Conservation (phyloP, 2,797 vertebrate genomes). For the Xiphorhynchus erythropygius region DNA sequence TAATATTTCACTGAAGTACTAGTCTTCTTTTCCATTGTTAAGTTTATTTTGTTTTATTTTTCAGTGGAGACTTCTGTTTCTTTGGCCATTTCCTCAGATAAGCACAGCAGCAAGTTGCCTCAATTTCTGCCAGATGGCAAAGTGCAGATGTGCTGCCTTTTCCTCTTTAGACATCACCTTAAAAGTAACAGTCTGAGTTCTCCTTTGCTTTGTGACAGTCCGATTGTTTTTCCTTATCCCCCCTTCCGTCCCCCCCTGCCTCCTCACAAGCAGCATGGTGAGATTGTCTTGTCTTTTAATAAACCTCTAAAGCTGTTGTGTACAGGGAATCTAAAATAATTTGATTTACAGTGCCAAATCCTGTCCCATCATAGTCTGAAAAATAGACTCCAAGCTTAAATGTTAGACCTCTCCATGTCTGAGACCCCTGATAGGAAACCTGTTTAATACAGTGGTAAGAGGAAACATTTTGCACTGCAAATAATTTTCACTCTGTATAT, state of each 20-base stretch:
- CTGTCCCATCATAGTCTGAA: background rate
- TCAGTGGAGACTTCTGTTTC: background rate
- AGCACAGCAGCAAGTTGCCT: background rate
- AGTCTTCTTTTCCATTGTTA: background rate
- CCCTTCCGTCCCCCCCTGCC: rapidly evolving
- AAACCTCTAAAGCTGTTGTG: background rate
- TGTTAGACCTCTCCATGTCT: background rate
- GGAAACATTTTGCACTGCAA: background rate
- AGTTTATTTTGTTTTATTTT: background rate
- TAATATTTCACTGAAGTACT: background rate
- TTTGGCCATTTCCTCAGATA: background rate
- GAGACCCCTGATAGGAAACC: background rate
- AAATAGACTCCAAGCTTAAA: background rate
- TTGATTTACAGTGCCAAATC: background rate
- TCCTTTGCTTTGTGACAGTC: background rate
- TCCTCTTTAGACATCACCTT: background rate
- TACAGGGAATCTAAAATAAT: background rate
- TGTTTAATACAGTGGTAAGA: background rate
- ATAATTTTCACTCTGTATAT: background rate
- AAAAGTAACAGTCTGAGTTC: background rate
- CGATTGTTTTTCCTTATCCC: background rate
- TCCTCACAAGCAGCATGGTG: background rate
- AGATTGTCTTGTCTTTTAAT: background rate
- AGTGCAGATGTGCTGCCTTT: background rate
- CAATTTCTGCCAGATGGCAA: background rate